These are phyloP conservation scores for Montifringilla adamsi DNA, from an alignment of 2,113 vertebrate genomes.

Conservation along the genomic window DNA sequence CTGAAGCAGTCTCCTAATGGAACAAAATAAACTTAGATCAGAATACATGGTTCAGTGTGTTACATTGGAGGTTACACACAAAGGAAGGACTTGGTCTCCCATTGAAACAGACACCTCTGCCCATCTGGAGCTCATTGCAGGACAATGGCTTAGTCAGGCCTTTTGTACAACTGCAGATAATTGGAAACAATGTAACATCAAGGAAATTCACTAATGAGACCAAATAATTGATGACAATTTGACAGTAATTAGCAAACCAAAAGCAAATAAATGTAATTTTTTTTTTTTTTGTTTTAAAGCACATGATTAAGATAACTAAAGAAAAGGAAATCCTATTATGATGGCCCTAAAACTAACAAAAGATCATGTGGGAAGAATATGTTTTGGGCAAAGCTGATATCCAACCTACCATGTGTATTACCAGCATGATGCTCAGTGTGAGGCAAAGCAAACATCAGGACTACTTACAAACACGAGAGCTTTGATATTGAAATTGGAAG, in stretches of 20 bases:
- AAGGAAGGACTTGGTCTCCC: neutral
- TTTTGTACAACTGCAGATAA: constrained; percentile 9
- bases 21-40: neutral
- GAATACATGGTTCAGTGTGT: neutral
- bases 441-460: neutral
- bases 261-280: neutral
- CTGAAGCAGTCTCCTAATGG: neutral
- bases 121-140: constrained; percentile 18
- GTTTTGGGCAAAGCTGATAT: neutral
- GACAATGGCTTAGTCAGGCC: neutral
- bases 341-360: neutral
- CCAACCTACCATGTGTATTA: neutral
- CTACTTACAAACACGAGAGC: neutral
- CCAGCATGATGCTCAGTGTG: fast-evolving
- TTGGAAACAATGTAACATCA: constrained; percentile 22
- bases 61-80: neutral
- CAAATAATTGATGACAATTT: constrained; percentile 32
- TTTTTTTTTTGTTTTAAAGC: neutral
- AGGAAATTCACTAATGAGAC: constrained; percentile 12
- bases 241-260: constrained; percentile 26
- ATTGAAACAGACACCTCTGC: neutral
- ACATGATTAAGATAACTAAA: neutral
- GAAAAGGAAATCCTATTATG: neutral
- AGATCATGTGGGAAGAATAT: neutral
- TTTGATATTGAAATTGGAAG: neutral